Evolutionary conservation across 2,113 vertebrate genomes (phyloP), one percentile per base, ranked within the genome.

Genomic region (Nesospiza acunhae): DNA sequence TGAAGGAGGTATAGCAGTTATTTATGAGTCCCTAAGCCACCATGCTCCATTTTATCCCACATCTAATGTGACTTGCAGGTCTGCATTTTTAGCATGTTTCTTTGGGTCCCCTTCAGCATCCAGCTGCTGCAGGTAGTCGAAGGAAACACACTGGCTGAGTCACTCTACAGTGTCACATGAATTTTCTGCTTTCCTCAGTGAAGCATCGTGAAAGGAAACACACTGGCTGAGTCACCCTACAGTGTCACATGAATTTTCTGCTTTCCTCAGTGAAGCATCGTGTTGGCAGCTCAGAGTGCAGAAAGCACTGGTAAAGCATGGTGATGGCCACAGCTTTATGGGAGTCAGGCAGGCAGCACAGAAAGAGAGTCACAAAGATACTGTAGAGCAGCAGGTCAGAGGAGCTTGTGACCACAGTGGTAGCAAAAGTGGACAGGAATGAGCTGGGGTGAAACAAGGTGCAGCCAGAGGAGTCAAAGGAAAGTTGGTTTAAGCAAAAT

Each of bases 11-110:
- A 64, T 17, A 55, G 44, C 14, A 44, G 49, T 89, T 86, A 82
- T 95, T 95, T 90, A 90, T 75, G 93, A 93, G 56, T 53, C 42
- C 56, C 66, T 47, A 79, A 84, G 28, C 53, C 76, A 84, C 53
- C n/a, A 13, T 31, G 53, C 16, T 89, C 64, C 88, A 87, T 89
- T 96, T 66, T 33, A 55, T 60, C 41, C 85, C 76, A 44, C 64
- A 81, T 81, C 56, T 47, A 70, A 91, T 64, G 42, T 44, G 58
- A 81, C 85, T 90, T 75, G 18, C 52, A 90, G 73, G 81, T 56
- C 69, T 95, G 68, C 49, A 66, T 78, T 89, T 94, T 82, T 78
- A 87, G 41, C 63, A 44, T 12, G 24, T 28, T 74, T 76, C 16
- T 55, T 86, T 67, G 64, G 39, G 49, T 42, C 33, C 28, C 68